Conservation (phyloP, 2,113 vertebrate species). For the Thermophis baileyi region DNA sequence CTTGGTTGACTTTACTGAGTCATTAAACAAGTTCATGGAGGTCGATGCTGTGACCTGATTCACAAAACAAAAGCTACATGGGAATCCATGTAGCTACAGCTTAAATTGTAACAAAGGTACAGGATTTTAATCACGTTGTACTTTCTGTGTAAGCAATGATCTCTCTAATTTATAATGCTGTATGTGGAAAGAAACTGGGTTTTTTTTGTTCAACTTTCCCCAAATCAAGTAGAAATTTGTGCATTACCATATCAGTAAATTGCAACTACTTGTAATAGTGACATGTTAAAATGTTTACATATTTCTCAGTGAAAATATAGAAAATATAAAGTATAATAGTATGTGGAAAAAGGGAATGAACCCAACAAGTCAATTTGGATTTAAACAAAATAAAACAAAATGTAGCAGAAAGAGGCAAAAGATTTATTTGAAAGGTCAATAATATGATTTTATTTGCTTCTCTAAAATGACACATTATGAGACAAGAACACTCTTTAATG, state of each 20-base stretch:
- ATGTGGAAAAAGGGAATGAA: background rate
- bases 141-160: background rate
- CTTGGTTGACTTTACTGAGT: background rate
- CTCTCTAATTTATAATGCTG: background rate
- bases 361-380: background rate
- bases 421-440: slow-evolving; percentile 20
- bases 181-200: background rate
- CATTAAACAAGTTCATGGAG: background rate
- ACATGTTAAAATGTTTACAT: background rate
- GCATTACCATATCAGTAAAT: background rate
- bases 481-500: background rate
- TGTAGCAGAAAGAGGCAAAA: slow-evolving; percentile 23
- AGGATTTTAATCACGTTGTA: background rate
- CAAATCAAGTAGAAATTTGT: background rate
- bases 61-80: background rate
- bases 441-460: background rate
- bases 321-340: background rate
- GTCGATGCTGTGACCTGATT: background rate
- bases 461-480: slow-evolving; percentile 28
- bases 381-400: background rate
- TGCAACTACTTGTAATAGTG: background rate
- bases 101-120: background rate
- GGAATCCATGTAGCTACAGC: background rate
- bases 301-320: background rate
- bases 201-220: background rate